Percentiles rank a stretch among this genome's conserved stretches.
Conservation (phyloP, 2,113 vertebrate genomes). For the Sardina pilchardus region DNA sequence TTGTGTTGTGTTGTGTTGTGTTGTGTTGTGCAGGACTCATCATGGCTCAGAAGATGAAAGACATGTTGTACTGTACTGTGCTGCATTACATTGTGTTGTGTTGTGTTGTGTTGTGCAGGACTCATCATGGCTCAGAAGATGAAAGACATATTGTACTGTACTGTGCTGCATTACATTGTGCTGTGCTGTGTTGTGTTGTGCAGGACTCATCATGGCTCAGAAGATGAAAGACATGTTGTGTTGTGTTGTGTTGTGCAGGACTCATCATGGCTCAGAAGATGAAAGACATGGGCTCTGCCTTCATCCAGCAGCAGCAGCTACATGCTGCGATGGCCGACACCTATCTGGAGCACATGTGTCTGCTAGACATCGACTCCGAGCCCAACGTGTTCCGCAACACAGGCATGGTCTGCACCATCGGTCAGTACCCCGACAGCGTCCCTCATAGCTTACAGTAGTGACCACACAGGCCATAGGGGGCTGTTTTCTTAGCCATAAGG, state of each 20-base stretch:
- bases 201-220: constrained; percentile 66
- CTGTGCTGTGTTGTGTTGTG: no score
- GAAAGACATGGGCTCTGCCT: constrained; percentile 77
- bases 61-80: no score
- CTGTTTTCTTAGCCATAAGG: no score
- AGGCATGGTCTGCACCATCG: constrained; percentile 96
- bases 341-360: constrained; percentile 93
- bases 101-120: no score
- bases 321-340: constrained; percentile 93
- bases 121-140: no score
- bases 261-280: constrained; percentile 73
- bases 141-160: no score
- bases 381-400: constrained; percentile 91
- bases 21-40: no score
- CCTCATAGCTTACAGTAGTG: background rate
- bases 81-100: background rate
- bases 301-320: constrained; percentile 92
- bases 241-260: background rate
- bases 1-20: no score
- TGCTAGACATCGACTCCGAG: constrained; percentile 93
- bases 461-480: no score
- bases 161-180: no score
- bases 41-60: no score
- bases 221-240: constrained; percentile 71
- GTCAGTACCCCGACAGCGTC: constrained; percentile 67